Conservation (phyloP, 2,113 vertebrate genomes). For the Charina bottae region DNA sequence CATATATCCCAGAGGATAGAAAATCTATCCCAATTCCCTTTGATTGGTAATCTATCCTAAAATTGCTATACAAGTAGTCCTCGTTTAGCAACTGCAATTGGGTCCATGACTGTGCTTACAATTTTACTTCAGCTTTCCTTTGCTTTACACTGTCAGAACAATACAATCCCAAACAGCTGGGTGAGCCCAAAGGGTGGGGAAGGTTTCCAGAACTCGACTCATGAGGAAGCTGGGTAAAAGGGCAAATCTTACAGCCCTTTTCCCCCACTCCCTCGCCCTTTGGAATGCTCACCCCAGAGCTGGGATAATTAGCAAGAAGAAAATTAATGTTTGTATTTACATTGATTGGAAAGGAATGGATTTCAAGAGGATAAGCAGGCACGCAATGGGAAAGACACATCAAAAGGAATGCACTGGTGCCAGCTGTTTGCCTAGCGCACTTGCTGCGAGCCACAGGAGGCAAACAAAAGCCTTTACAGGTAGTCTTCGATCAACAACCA, state of each 20-base stretch:
- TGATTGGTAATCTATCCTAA: too few species aligned
- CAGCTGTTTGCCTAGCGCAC: not conserved
- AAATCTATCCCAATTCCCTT: not conserved
- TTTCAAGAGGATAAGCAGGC: not conserved
- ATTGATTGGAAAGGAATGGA: not conserved
- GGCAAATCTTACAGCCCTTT: too few species aligned
- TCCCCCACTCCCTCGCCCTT: too few species aligned
- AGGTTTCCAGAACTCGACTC: not conserved
- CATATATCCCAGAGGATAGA: not conserved
- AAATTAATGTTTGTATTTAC: too few species aligned
- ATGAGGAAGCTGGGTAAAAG: not conserved
- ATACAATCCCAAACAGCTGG: not conserved
- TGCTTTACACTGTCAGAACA: not conserved
- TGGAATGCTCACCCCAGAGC: too few species aligned
- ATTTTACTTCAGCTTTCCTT: not conserved
- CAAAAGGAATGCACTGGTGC: not conserved
- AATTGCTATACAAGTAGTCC: not conserved
- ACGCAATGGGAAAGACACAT: not conserved
- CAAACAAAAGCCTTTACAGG: not conserved
- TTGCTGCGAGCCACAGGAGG: not conserved
- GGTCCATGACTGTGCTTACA: not conserved
- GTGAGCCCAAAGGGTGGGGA: not conserved
- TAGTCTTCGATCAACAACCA: not conserved
- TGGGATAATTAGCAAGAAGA: too few species aligned
- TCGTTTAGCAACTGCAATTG: not conserved